phyloP scores from a whole-genome alignment of 2,888 invertebrate species.

The Andricus curvator region DNA sequence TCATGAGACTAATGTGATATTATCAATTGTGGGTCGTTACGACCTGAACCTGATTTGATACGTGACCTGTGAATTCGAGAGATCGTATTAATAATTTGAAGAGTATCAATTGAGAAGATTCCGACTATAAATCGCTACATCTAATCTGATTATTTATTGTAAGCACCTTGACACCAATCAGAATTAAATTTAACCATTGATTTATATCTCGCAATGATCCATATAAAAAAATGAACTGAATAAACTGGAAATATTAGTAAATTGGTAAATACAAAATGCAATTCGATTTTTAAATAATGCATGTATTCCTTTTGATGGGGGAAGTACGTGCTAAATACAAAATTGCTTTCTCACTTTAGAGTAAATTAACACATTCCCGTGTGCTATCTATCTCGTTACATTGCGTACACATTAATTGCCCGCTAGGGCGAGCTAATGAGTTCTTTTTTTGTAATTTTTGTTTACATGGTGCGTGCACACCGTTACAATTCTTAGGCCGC shows the following conservation, averaged over 20 bases:
- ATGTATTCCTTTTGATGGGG: not conserved
- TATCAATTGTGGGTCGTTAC: conserved; percentile 11
- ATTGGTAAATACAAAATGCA: not conserved
- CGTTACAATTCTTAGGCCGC: conserved; percentile 22
- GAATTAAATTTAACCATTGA: not conserved
- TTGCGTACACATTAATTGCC: conserved; percentile 14
- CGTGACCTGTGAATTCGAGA: conserved; percentile 35
- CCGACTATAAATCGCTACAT: conserved; percentile 15
- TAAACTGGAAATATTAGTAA: too few relatives aligned
- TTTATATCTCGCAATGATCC: not conserved
- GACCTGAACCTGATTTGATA: conserved; percentile 24
- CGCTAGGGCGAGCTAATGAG: conserved; percentile 9
- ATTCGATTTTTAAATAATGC: not conserved
- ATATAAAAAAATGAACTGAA: not conserved
- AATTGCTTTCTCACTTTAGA: conserved; percentile 25
- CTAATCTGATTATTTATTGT: not conserved
- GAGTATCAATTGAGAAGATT: conserved; percentile 28
- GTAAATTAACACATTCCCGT: conserved; percentile 18
- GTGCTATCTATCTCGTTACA: not conserved
- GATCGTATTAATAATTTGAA: conserved; percentile 34
- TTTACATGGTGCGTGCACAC: conserved; percentile 41
- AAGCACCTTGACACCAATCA: conserved; percentile 2
- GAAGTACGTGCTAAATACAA: not conserved
- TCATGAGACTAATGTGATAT: conserved; percentile 9
- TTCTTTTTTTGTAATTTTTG: conserved; percentile 16